Conservation (phyloP, 2,797 vertebrate species). For the Carcharodon carcharias region DNA sequence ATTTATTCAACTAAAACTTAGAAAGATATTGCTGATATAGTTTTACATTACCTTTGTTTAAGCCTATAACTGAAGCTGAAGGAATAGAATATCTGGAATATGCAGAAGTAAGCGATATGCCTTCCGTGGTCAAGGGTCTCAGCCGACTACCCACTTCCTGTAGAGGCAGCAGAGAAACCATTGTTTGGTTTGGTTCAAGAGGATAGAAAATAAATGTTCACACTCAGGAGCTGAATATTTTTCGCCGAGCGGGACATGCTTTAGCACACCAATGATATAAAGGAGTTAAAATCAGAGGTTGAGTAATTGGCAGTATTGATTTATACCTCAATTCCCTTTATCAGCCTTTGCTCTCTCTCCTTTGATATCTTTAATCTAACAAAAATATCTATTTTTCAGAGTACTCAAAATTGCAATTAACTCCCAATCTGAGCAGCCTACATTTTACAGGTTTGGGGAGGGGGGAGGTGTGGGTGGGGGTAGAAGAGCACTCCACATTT, state of each 20-base stretch:
- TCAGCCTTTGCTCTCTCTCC: neutral
- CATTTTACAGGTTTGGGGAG: no score
- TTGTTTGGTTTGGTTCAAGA: neutral
- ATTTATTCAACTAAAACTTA: neutral
- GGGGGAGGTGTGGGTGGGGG: no score
- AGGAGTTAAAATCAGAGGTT: neutral
- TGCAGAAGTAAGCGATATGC: neutral
- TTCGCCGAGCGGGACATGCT: neutral
- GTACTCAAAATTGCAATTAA: no score
- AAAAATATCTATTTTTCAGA: no score
- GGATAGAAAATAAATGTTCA: neutral
- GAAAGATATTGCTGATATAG: neutral
- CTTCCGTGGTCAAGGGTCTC: neutral
- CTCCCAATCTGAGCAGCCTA: no score
- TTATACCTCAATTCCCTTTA: neutral
- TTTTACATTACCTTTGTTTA: constrained; percentile 3
- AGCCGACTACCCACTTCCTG: constrained; percentile 11
- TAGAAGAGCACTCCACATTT: neutral
- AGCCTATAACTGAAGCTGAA: neutral
- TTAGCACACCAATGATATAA: neutral
- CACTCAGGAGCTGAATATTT: neutral
- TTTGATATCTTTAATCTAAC: no score
- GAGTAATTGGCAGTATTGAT: neutral
- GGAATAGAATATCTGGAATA: neutral
- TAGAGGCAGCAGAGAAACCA: neutral